These are phyloP conservation scores for Stenolophus ochropezus DNA, from an alignment of 2,888 invertebrate genomes.

Conservation along the genomic window DNA sequence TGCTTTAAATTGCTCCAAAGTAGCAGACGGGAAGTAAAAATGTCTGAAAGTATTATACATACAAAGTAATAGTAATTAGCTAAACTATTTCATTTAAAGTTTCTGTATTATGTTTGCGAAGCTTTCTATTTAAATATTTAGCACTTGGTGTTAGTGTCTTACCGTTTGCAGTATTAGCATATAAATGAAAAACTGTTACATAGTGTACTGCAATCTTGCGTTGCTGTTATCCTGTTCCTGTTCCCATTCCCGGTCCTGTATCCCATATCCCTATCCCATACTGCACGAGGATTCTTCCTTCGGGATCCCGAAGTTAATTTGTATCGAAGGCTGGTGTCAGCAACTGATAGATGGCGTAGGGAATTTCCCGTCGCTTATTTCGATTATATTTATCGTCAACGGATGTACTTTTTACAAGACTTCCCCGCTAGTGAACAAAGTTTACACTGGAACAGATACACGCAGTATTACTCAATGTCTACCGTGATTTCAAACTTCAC, in stretches of 20 bases:
- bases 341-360: conserved; percentile 13
- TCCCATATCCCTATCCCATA: no score
- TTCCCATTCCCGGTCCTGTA: no score
- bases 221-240: not conserved
- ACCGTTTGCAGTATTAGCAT: not conserved
- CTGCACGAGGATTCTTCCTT: not conserved
- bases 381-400: conserved; percentile 46
- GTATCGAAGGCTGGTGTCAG: conserved; percentile 9
- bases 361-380: conserved; percentile 31
- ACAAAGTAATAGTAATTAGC: no score
- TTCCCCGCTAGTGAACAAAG: not conserved
- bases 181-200: not conserved
- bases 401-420: conserved; percentile 45
- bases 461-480: not conserved
- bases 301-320: not conserved
- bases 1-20: no score
- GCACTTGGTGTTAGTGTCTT: not conserved
- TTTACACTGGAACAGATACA: not conserved
- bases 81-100: no score
- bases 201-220: not conserved
- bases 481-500: not conserved
- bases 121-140: not conserved
- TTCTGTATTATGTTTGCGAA: no score
- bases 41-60: no score
- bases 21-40: no score